phyloP scores from a whole-genome alignment of 37 sponge, comb jelly and placozoan species.

The Ianthella basta region DNA sequence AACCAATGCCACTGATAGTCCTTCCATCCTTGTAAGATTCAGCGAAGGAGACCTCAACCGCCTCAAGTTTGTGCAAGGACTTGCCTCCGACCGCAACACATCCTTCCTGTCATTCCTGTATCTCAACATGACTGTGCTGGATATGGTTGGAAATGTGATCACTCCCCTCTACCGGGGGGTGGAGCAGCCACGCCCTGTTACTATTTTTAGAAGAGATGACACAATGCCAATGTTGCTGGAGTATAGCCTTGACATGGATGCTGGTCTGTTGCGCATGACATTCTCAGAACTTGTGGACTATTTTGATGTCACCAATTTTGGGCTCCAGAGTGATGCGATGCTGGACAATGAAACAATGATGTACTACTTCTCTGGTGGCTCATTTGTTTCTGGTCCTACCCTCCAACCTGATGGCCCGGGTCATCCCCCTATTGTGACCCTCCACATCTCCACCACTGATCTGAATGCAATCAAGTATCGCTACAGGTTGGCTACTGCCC shows the following conservation, averaged over 20 bases:
- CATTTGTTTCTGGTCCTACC: constrained; percentile 67
- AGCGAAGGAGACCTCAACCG: constrained; percentile 71
- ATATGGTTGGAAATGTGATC: constrained; percentile 86
- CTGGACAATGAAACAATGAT: constrained; percentile 44
- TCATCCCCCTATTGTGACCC: constrained; percentile 73
- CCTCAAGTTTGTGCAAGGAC: constrained; percentile 77
- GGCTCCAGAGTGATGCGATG: constrained; percentile 45
- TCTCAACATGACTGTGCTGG: constrained; percentile 57
- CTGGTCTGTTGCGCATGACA: constrained; percentile 70
- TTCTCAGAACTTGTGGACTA: constrained; percentile 86
- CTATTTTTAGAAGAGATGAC: constrained; percentile 55
- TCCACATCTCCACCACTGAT: constrained; percentile 63
- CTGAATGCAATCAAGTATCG: constrained; percentile 77
- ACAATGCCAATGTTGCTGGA: constrained; percentile 56
- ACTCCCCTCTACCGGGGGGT: constrained; percentile 61
- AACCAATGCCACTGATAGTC: constrained; percentile 61
- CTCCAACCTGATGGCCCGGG: constrained; percentile 86
- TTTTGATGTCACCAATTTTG: constrained; percentile 40
- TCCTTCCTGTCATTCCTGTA: constrained; percentile 76
- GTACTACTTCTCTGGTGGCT: constrained; percentile 6
- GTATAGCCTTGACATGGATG: constrained; percentile 79
- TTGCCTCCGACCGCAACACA: constrained; percentile 42
- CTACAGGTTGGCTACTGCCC: constrained; percentile 46
- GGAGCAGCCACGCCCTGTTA: constrained; percentile 64
- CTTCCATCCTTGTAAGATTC: constrained; percentile 56